A percentile compares a stretch with the other conserved stretches of the same genome.
Evolutionary conservation across 2,888 invertebrate genomes (phyloP).

Genomic region (Mythimna vitellina): DNA sequence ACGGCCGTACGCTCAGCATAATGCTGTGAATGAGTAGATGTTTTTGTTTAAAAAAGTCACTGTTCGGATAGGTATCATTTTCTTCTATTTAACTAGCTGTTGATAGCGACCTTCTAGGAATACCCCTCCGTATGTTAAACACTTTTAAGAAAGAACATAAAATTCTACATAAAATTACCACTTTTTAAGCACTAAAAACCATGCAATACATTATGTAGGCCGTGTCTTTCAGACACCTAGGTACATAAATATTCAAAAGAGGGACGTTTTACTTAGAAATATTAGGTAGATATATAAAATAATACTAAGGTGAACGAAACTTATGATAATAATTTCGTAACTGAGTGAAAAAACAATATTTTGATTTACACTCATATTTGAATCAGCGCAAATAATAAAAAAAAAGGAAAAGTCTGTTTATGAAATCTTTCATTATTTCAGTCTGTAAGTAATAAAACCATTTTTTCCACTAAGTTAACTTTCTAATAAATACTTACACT

Average conservation of each 20-base stretch:
- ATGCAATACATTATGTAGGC: neutral
- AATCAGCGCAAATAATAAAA: constrained; percentile 8
- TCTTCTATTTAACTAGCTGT: constrained; percentile 15
- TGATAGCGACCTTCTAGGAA: constrained; percentile 9
- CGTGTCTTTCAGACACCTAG: neutral
- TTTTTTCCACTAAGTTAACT: neutral
- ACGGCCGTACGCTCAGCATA: too few species aligned
- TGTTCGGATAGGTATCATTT: neutral
- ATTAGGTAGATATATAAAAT: neutral
- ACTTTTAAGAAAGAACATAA: constrained; percentile 15
- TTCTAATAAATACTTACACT: constrained; percentile 58
- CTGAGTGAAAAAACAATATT: neutral
- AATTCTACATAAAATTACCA: neutral
- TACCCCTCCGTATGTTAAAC: constrained; percentile 6
- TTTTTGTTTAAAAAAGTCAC: neutral
- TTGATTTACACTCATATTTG: constrained; percentile 7
- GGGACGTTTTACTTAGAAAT: neutral
- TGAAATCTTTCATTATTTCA: neutral
- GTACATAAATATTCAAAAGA: neutral
- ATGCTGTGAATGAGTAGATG: too few species aligned
- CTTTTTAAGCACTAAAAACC: neutral
- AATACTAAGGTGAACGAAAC: neutral
- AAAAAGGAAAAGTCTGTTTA: neutral
- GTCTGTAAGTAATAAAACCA: neutral
- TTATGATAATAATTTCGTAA: neutral